Evolutionary conservation across 2,113 vertebrate species (phyloP).

Genomic region (Agelaius phoeniceus): DNA sequence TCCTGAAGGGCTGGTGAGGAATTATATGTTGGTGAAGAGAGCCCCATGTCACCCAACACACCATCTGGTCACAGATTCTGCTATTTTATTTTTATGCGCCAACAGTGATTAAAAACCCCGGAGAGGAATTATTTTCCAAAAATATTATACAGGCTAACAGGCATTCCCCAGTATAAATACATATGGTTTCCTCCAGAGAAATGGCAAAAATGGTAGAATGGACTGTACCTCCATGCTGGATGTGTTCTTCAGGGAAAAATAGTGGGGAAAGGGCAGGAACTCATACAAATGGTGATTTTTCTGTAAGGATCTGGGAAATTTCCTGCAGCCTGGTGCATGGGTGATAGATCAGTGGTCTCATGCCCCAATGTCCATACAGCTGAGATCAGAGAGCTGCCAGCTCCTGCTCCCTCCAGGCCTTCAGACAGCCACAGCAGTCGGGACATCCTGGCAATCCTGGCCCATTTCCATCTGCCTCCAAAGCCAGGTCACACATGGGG

Average conservation of each 20-base stretch:
- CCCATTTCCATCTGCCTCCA: neutral
- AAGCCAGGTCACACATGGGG: neutral
- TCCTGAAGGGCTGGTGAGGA: slow-evolving; percentile 7
- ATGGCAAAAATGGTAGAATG: neutral
- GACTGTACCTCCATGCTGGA: neutral
- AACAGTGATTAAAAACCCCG: slow-evolving; percentile 59
- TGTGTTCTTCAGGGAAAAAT: neutral
- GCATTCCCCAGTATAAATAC: slow-evolving; percentile 30
- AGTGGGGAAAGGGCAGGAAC: neutral
- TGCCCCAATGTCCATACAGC: accelerated
- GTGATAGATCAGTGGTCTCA: neutral
- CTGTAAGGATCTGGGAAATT: neutral
- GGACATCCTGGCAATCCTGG: neutral
- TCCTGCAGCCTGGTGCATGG: neutral
- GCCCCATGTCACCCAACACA: slow-evolving; percentile 42
- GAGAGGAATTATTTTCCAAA: slow-evolving; percentile 56
- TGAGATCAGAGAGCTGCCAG: neutral
- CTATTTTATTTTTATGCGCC: slow-evolving; percentile 68
- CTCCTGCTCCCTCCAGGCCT: neutral
- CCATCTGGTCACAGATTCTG: slow-evolving; percentile 70
- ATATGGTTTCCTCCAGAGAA: neutral
- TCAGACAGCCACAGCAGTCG: neutral
- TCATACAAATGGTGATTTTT: neutral
- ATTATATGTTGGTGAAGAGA: slow-evolving; percentile 36
- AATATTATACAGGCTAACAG: slow-evolving; percentile 6